Conservation (phyloP, 2,797 vertebrate species). For the Coranthus polyacanthus region DNA sequence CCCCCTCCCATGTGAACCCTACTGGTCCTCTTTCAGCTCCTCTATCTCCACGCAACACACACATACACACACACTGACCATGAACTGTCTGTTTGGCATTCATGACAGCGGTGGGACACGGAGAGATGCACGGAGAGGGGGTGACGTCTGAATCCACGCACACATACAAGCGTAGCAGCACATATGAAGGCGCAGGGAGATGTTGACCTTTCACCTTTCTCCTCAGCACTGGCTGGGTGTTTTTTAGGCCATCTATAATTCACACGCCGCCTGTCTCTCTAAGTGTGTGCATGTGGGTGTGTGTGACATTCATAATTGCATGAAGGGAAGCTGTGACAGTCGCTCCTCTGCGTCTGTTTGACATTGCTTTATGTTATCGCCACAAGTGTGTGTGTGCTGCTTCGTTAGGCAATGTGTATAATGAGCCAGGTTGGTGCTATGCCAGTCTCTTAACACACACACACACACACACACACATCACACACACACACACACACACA, state of each 20-base stretch:
- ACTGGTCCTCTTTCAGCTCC: no score
- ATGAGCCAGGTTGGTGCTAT: conserved; percentile 21
- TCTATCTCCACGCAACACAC: no score
- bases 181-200: not conserved
- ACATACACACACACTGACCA: no score
- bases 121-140: no score
- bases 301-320: not conserved
- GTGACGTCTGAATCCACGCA: not conserved
- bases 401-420: conserved; percentile 28
- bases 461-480: conserved; percentile 19
- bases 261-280: not conserved
- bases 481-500: conserved; percentile 30
- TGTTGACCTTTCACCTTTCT: not conserved
- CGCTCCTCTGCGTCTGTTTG: no score
- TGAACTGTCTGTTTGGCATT: no score
- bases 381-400: conserved; percentile 2
- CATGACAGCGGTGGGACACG: no score
- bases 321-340: no score
- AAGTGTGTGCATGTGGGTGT: not conserved
- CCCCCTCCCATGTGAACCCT: no score
- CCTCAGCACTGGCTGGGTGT: not conserved
- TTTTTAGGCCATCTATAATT: not conserved
- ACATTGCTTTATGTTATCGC: not conserved
- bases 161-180: not conserved
- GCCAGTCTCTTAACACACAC: conserved; percentile 24